Evolutionary conservation across 2,888 invertebrate species (phyloP).

Genomic region (Drosophila cognata): DNA sequence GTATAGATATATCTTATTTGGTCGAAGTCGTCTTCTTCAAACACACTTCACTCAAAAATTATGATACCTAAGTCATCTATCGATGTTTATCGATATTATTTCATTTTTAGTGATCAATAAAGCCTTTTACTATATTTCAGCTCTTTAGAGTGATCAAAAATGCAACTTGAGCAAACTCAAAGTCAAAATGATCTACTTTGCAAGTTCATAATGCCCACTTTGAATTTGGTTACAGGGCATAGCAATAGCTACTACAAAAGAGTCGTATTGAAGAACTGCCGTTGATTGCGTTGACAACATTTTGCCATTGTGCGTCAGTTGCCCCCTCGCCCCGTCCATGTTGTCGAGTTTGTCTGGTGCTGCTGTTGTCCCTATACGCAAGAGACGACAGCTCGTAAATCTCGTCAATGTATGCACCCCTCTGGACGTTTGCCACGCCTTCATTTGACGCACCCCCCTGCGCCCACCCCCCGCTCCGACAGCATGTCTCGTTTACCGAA

Average conservation of each 20-base stretch:
- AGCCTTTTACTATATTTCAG: neutral
- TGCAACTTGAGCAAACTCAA: neutral
- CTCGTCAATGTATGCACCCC: constrained; percentile 80
- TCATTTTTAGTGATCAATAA: fast-evolving
- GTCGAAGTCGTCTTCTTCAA: neutral
- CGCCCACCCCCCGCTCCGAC: neutral
- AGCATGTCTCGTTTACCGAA: constrained; percentile 31
- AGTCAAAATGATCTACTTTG: neutral
- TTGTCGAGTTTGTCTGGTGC: neutral
- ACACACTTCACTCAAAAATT: neutral
- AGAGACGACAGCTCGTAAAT: constrained; percentile 77
- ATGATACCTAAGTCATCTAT: neutral
- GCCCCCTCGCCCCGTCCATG: constrained; percentile 5
- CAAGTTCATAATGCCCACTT: neutral
- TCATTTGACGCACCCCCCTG: neutral
- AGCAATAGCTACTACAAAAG: constrained; percentile 4
- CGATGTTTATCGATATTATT: neutral
- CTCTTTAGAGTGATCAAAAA: neutral
- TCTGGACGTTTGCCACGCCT: constrained; percentile 52
- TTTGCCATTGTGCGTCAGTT: constrained; percentile 71
- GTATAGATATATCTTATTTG: neutral
- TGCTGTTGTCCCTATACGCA: constrained; percentile 40
- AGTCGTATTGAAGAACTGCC: constrained; percentile 41
- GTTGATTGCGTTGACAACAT: constrained; percentile 82
- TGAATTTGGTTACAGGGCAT: neutral